These are phyloP conservation scores for Ageneiosus marmoratus DNA, from an alignment of 2,113 vertebrate species.

Conservation along the genomic window DNA sequence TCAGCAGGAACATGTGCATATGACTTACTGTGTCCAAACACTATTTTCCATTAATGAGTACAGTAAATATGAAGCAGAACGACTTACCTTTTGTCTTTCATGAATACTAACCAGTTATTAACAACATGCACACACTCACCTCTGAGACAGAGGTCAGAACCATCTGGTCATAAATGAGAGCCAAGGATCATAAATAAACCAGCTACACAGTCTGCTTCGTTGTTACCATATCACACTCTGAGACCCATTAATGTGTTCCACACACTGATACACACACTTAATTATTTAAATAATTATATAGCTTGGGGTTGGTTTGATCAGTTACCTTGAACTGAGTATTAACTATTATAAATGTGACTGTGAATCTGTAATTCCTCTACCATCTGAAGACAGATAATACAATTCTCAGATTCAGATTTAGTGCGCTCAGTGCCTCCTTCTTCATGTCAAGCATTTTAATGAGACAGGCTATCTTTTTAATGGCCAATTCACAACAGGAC, in stretches of 20 bases:
- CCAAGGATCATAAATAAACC: constrained; percentile 55
- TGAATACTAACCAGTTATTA: constrained; percentile 34
- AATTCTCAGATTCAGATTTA: constrained; percentile 43
- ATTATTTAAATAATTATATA: constrained; percentile 3
- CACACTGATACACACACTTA: constrained; percentile 10
- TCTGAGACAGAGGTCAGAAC: constrained; percentile 44
- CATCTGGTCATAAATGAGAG: constrained; percentile 45
- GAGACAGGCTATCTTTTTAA: constrained; percentile 46
- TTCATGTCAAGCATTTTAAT: constrained; percentile 53
- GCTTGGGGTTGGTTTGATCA: constrained; percentile 30
- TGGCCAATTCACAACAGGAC: constrained; percentile 45
- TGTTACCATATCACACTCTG: constrained; percentile 46
- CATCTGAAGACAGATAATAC: constrained; percentile 34
- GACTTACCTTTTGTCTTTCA: constrained; percentile 65
- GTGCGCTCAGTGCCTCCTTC: constrained; percentile 27
- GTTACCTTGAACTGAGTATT: constrained; percentile 32
- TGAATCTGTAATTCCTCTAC: constrained; percentile 24
- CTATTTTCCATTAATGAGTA: background rate
- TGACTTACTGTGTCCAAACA: constrained; percentile 26
- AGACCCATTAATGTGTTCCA: constrained; percentile 37
- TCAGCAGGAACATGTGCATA: background rate
- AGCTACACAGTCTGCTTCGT: constrained; percentile 39
- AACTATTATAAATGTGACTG: constrained; percentile 14
- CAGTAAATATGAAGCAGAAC: constrained; percentile 44
- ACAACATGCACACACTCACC: constrained; percentile 23